These are phyloP conservation scores for Brachypalpus laphriformis DNA, from an alignment of 2,888 invertebrate genomes.

Conservation along the genomic window DNA sequence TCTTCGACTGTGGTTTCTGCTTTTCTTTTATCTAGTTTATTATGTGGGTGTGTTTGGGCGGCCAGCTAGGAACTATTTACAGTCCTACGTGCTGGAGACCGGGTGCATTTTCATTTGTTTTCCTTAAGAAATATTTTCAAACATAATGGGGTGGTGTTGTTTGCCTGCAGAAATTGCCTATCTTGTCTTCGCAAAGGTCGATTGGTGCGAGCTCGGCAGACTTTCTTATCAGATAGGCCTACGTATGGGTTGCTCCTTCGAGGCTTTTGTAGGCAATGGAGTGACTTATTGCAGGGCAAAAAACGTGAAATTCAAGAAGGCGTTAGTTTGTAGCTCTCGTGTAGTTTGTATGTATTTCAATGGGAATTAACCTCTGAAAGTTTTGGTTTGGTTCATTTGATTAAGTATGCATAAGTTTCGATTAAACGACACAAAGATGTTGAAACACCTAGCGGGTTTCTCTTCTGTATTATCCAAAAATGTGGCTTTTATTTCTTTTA, in stretches of 20 bases:
- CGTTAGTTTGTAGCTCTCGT: too few relatives aligned
- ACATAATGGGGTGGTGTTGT: not conserved
- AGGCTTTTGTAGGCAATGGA: not conserved
- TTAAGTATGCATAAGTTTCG: too few relatives aligned
- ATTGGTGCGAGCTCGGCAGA: not conserved
- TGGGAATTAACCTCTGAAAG: too few relatives aligned
- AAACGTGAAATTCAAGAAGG: not conserved
- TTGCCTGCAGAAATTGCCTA: not conserved
- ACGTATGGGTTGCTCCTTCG: not conserved
- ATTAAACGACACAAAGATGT: too few relatives aligned
- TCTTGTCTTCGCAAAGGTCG: not conserved
- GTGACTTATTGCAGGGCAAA: not conserved
- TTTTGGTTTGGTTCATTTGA: too few relatives aligned
- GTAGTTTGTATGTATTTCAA: too few relatives aligned
- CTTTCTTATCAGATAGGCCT: not conserved
- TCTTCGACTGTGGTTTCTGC: conserved; percentile 25
- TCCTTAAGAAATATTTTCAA: not conserved
- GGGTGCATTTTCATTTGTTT: not conserved
- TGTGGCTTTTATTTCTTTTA: too few relatives aligned
- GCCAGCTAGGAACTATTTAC: not conserved
- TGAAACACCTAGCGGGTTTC: too few relatives aligned
- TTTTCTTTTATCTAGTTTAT: conserved; percentile 17
- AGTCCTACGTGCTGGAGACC: not conserved
- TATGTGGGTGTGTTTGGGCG: not conserved
- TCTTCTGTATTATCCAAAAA: too few relatives aligned